These are phyloP conservation scores for Bunonema sp. DNA, from an alignment of 2,888 invertebrate genomes.

Conservation along the genomic window DNA sequence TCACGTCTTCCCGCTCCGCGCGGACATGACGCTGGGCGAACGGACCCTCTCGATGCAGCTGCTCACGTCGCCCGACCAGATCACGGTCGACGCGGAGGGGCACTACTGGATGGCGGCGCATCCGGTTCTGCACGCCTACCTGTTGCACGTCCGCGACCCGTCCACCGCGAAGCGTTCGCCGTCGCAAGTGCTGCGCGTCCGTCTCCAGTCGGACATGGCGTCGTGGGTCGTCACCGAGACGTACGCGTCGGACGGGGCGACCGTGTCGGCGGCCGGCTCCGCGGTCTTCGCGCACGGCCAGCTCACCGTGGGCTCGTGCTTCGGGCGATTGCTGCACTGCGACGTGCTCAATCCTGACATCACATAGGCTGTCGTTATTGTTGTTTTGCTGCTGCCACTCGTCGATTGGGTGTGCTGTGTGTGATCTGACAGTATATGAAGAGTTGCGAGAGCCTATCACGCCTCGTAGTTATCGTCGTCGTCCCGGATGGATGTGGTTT, in stretches of 20 bases:
- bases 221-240: slow-evolving; percentile 41
- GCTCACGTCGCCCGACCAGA: slow-evolving; percentile 9
- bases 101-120: slow-evolving; percentile 19
- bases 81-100: slow-evolving; percentile 8
- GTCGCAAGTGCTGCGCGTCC: slow-evolving; percentile 23
- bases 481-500: too few relatives aligned
- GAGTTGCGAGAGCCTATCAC: too few relatives aligned
- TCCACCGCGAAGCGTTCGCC: slow-evolving; percentile 9
- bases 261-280: slow-evolving; percentile 16
- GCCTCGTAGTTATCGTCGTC: too few relatives aligned
- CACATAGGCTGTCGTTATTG: too few relatives aligned
- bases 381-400: too few relatives aligned
- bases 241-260: slow-evolving; percentile 37
- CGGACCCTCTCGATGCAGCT: too few relatives aligned
- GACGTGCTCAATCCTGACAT: slow-evolving; percentile 20
- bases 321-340: slow-evolving; percentile 20
- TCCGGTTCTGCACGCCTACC: slow-evolving; percentile 19
- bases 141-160: slow-evolving; percentile 7
- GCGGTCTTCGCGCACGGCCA: slow-evolving; percentile 17
- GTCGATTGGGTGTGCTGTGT: too few relatives aligned
- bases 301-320: slow-evolving; percentile 32
- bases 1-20: too few relatives aligned
- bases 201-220: slow-evolving; percentile 18
- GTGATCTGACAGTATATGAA: too few relatives aligned
- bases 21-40: too few relatives aligned